Evolutionary conservation across 2,113 vertebrate species (phyloP).

Genomic region (Lophius piscatorius): DNA sequence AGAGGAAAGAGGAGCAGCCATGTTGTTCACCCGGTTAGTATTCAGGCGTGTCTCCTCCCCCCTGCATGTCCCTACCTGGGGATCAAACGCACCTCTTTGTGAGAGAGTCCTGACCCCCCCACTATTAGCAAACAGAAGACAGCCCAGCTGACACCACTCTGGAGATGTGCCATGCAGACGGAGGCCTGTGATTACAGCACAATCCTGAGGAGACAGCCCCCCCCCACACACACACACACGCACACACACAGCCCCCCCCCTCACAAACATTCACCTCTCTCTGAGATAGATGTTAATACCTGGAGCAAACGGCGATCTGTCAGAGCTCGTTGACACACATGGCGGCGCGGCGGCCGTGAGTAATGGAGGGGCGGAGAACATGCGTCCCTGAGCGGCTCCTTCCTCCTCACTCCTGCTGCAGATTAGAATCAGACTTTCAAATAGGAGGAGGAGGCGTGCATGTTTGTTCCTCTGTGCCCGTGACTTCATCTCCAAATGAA

Average conservation of each 20-base stretch:
- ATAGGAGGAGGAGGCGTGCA: constrained; percentile 25
- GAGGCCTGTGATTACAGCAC: constrained; percentile 77
- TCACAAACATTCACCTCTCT: constrained; percentile 60
- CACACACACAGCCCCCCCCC: constrained; percentile 30
- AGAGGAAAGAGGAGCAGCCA: constrained; percentile 50
- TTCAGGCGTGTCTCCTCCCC: constrained; percentile 68
- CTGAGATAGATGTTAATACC: constrained; percentile 79
- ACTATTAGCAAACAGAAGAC: constrained; percentile 78
- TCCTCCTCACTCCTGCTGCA: constrained; percentile 51
- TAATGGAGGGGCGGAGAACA: constrained; percentile 66
- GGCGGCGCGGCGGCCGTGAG: constrained; percentile 58
- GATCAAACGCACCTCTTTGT: constrained; percentile 78
- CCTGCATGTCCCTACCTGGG: constrained; percentile 68
- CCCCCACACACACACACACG: not conserved
- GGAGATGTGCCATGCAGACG: constrained; percentile 75
- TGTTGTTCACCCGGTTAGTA: constrained; percentile 60
- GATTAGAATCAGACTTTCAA: constrained; percentile 66
- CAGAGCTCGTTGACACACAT: constrained; percentile 71
- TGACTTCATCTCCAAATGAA: constrained; percentile 55
- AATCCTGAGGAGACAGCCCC: constrained; percentile 69
- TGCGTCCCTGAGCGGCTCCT: constrained; percentile 61
- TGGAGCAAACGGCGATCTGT: constrained; percentile 59
- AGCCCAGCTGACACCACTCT: constrained; percentile 78
- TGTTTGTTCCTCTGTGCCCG: constrained; percentile 18
- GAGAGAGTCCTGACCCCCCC: constrained; percentile 70